A percentile compares a stretch with the other conserved stretches of the same genome.
These are phyloP conservation scores for Marasmarcha lunaedactyla DNA, from an alignment of 2,888 invertebrate species.

Conservation along the genomic window DNA sequence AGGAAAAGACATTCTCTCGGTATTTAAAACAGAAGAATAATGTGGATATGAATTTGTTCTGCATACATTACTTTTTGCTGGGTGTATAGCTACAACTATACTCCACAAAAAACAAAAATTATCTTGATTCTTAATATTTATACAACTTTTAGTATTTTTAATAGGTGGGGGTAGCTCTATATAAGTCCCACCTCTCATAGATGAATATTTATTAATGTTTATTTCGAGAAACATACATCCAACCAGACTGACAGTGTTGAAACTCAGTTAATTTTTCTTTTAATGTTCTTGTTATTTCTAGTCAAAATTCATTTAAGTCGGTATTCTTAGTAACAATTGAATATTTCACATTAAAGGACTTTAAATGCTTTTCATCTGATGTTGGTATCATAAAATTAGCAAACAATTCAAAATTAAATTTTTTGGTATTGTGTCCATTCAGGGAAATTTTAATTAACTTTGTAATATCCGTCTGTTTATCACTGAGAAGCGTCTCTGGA, in stretches of 20 bases:
- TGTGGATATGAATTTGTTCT: constrained; percentile 11
- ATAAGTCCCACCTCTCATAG: constrained; percentile 7
- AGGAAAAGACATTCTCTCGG: constrained; percentile 11
- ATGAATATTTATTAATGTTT: background rate
- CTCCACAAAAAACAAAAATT: constrained; percentile 10
- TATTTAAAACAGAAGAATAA: constrained; percentile 8
- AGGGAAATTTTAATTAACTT: constrained; percentile 9
- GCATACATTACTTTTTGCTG: constrained; percentile 7
- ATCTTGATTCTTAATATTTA: background rate
- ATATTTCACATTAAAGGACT: constrained; percentile 11
- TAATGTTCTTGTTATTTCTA: constrained; percentile 1
- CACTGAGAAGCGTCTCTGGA: constrained; percentile 7
- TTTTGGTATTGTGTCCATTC: constrained; percentile 5
- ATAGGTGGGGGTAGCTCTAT: constrained; percentile 6
- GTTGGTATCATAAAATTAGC: constrained; percentile 4
- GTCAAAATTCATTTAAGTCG: constrained; percentile 3
- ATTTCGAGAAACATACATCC: constrained; percentile 5
- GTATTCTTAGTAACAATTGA: constrained; percentile 3
- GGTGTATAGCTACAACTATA: constrained; percentile 8
- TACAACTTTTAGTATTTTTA: background rate
- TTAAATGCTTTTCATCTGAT: constrained; percentile 6
- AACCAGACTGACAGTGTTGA: constrained; percentile 11
- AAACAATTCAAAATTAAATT: constrained; percentile 12
- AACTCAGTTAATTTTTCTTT: constrained; percentile 8
- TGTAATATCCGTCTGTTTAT: constrained; percentile 2